Conservation (phyloP, 2,797 vertebrate genomes). For the Oophaga sylvatica region DNA sequence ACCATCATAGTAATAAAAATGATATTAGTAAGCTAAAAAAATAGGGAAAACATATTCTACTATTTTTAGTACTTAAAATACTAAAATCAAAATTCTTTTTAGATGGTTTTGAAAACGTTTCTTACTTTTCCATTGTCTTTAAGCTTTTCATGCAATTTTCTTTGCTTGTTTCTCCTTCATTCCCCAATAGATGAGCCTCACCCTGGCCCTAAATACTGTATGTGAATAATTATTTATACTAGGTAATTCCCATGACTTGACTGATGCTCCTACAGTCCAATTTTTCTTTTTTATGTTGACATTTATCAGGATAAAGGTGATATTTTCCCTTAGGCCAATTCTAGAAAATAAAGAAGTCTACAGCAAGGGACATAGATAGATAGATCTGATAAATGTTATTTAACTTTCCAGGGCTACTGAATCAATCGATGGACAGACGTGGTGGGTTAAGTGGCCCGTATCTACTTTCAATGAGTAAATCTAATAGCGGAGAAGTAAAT, state of each 20-base stretch:
- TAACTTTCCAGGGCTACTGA: conserved; percentile 4
- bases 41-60: too few relatives aligned
- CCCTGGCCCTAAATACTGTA: background rate
- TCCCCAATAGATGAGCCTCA: background rate
- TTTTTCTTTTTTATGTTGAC: background rate
- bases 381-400: conserved; percentile 41
- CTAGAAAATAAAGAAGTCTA: background rate
- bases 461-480: conserved; percentile 40
- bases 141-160: background rate
- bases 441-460: conserved; percentile 26
- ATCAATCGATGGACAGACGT: conserved; percentile 32
- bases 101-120: too few relatives aligned
- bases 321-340: background rate
- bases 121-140: too few relatives aligned
- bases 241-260: background rate
- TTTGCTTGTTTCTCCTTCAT: background rate
- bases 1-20: too few relatives aligned
- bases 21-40: too few relatives aligned
- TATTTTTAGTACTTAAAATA: too few relatives aligned
- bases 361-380: conserved; percentile 20
- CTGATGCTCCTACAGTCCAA: background rate
- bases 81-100: too few relatives aligned
- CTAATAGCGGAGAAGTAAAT: conserved; percentile 36
- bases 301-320: background rate
- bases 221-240: background rate